Base-by-base conservation (phyloP, 2,797 vertebrate species). In the Sebastes dallii region DNA sequence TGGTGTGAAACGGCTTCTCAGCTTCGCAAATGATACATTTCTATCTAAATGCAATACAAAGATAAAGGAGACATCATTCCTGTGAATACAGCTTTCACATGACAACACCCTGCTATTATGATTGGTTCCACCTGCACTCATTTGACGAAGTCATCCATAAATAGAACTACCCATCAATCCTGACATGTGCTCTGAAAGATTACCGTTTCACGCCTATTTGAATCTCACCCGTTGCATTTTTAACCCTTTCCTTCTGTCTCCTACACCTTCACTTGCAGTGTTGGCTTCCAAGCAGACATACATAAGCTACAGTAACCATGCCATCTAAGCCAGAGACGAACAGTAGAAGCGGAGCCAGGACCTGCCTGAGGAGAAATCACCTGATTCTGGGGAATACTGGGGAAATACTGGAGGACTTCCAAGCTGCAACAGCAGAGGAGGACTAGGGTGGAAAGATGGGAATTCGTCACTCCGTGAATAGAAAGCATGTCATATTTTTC, bases 291-390 rank as follows among this genome's bases (percentile, higher is more conserved):
- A 98, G 94, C 97, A 98, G 95, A 99, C 97, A 70, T 99, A 98
- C 58, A 98, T 99, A 95, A 97, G 96, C 96, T 99, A 99, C 90
- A 98, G 96, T 95, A 99, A 99, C 96, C 98, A 99, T 42, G 97
- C 97, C 72, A 97, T 98, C 95, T 99, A 97, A 95, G 89, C 85
- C 72, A 52, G 70, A 83, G 78, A 86, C 22, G 36, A 85, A 72
- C 42, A 8, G 5, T 66, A 78, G 82, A 75, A 74, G 85, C 24
- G 64, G 65, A 89, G 69, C 77, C 56, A 62, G 34, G 72, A 77
- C 83, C 89, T 71, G 84, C 66, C 80, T 56, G 75, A 81, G 75
- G 78, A 91, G 85, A 76, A 76, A 87, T 88, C 86, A 84, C 77
- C 82, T 79, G 77, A 82, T 85, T 87, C 84, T 81, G 73, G 80